Percentiles rank a stretch among this genome's conserved stretches.
These are phyloP conservation scores for Mythimna pallens DNA, from an alignment of 2,888 invertebrate genomes.

Conservation along the genomic window DNA sequence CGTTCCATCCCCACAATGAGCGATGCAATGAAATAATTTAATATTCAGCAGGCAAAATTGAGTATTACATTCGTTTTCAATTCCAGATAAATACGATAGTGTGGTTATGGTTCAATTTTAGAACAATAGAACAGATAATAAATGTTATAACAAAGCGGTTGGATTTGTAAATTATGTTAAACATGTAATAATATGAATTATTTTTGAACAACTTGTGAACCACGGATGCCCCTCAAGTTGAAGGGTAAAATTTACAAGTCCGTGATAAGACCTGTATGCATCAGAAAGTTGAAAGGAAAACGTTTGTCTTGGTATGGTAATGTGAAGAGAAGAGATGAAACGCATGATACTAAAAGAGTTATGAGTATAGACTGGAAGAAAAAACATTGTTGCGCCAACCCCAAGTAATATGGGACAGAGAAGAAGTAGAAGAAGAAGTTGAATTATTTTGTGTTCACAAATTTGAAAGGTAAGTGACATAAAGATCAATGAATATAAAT, in stretches of 20 bases:
- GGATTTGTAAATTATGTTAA: background rate
- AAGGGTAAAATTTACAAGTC: no score
- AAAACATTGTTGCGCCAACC: no score
- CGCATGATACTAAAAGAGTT: no score
- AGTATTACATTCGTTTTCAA: slow-evolving; percentile 18
- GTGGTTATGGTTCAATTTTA: slow-evolving; percentile 19
- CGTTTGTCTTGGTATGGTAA: no score
- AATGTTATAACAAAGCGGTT: background rate
- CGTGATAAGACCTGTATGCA: no score
- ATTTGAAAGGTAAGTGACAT: background rate
- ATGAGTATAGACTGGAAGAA: no score
- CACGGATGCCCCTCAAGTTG: no score
- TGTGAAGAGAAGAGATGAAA: no score
- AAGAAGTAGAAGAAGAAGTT: no score
- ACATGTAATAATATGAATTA: background rate
- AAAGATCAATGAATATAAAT: background rate
- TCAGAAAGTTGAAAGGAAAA: no score
- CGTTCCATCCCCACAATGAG: slow-evolving; percentile 2
- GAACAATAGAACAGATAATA: slow-evolving; percentile 15
- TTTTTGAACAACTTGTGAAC: background rate
- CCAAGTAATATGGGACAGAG: no score
- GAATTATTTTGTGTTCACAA: no score
- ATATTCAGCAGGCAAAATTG: slow-evolving; percentile 11
- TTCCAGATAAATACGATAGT: background rate
- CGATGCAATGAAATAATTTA: slow-evolving; percentile 29